phyloP scores from a whole-genome alignment of 1,140 invertebrate genomes.

The Drosophila nebulosa region DNA sequence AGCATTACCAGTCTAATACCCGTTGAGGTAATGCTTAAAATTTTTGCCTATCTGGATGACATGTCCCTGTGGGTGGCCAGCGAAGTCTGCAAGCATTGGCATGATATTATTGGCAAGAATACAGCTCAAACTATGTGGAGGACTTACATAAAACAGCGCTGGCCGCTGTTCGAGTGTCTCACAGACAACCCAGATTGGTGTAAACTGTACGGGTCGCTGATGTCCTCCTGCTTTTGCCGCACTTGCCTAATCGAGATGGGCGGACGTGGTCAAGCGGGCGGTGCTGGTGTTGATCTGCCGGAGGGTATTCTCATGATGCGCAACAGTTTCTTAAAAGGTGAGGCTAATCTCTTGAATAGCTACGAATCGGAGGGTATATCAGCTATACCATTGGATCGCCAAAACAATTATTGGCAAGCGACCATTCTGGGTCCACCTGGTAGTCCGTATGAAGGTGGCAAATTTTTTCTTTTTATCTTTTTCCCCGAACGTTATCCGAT shows the following conservation, averaged over 20 bases:
- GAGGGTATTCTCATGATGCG: slow-evolving; percentile 86
- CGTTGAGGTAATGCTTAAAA: slow-evolving; percentile 89
- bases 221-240: slow-evolving; percentile 91
- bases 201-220: slow-evolving; percentile 84
- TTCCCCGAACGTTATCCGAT: slow-evolving; percentile 92
- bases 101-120: slow-evolving; percentile 88
- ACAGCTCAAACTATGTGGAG: slow-evolving; percentile 90
- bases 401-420: slow-evolving; percentile 95
- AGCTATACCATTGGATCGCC: slow-evolving; percentile 91
- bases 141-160: slow-evolving; percentile 87
- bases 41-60: slow-evolving; percentile 95
- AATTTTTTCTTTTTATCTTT: slow-evolving; percentile 96
- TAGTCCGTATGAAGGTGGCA: slow-evolving; percentile 95
- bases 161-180: slow-evolving; percentile 92
- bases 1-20: slow-evolving; percentile 58
- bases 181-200: slow-evolving; percentile 89
- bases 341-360: slow-evolving; percentile 85
- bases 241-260: slow-evolving; percentile 91
- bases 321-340: slow-evolving; percentile 87
- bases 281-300: slow-evolving; percentile 78
- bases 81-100: slow-evolving; percentile 93
- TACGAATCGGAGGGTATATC: slow-evolving; percentile 95
- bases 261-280: slow-evolving; percentile 82
- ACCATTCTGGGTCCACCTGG: slow-evolving; percentile 93
- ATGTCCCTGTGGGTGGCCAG: slow-evolving; percentile 93